Evolutionary conservation across 2,888 invertebrate genomes (phyloP).

Genomic region (Tetropium fuscum): DNA sequence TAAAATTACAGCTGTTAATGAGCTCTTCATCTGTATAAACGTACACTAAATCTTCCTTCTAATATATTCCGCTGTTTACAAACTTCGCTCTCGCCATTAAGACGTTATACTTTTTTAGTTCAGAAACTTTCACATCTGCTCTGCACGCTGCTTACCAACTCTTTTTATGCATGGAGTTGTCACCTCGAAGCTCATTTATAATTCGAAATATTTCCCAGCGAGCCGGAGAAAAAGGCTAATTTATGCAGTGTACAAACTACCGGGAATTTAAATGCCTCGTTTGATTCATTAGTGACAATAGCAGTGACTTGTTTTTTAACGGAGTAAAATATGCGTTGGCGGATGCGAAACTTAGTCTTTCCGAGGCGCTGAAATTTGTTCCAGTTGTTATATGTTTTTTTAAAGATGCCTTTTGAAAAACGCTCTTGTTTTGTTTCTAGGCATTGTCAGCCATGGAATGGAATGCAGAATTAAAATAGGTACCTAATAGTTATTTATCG

Average conservation of each 20-base stretch:
- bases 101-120: slow-evolving; percentile 45
- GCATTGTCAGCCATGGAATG: background rate
- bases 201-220: slow-evolving; percentile 17
- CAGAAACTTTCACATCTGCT: slow-evolving; percentile 46
- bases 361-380: no score
- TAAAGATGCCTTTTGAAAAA: no score
- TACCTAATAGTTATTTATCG: no score
- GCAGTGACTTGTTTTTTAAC: slow-evolving; percentile 15
- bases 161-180: slow-evolving; percentile 30
- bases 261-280: slow-evolving; percentile 24
- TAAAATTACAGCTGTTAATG: slow-evolving; percentile 49
- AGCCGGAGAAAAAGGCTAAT: slow-evolving; percentile 19
- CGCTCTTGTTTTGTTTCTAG: background rate
- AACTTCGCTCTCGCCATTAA: slow-evolving; percentile 50
- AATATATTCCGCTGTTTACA: slow-evolving; percentile 49
- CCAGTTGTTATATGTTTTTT: no score
- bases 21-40: slow-evolving; percentile 54
- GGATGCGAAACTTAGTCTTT: slow-evolving; percentile 1
- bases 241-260: slow-evolving; percentile 21
- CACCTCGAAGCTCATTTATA: slow-evolving; percentile 25
- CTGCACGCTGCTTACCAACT: slow-evolving; percentile 37
- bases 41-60: slow-evolving; percentile 52
- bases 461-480: no score
- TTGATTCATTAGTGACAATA: slow-evolving; percentile 24
- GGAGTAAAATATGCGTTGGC: slow-evolving; percentile 17